Evolutionary conservation across 2,797 vertebrate genomes (phyloP).

Genomic region (Hippoglossus hippoglossus): DNA sequence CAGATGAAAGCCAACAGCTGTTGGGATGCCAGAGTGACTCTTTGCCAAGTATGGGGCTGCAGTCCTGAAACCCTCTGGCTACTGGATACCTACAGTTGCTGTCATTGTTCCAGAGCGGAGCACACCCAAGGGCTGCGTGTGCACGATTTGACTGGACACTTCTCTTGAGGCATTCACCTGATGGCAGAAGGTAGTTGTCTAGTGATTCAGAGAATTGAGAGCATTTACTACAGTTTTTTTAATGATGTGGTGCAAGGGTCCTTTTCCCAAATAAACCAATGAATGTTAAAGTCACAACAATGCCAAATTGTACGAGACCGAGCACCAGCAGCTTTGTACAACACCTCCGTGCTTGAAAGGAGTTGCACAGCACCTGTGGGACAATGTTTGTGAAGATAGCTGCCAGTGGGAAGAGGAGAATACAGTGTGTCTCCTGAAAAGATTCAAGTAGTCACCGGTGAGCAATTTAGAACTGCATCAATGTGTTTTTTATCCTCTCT

Average conservation of each 20-base stretch:
- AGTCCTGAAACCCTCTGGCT: background rate
- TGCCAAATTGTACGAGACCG: background rate
- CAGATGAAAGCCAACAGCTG: slow-evolving; percentile 9
- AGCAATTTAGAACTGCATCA: background rate
- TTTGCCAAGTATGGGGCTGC: background rate
- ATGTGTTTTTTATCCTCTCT: background rate
- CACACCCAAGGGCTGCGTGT: slow-evolving; percentile 15
- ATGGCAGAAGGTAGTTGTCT: slow-evolving; percentile 1
- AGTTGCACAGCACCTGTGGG: background rate
- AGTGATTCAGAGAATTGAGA: background rate
- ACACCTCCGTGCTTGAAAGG: background rate
- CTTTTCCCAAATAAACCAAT: background rate
- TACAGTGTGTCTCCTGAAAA: background rate
- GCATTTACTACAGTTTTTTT: background rate
- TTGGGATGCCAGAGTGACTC: background rate
- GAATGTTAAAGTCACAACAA: background rate
- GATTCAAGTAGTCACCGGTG: slow-evolving; percentile 2
- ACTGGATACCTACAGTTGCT: slow-evolving; percentile 22
- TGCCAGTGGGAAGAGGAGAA: background rate
- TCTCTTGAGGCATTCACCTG: slow-evolving; percentile 27
- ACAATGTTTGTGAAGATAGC: background rate
- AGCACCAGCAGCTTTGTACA: background rate
- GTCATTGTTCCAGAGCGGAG: slow-evolving; percentile 13
- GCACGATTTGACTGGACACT: slow-evolving; percentile 40
- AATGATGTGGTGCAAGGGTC: background rate